A percentile compares a stretch with the other conserved stretches of the same genome.
Evolutionary conservation across 2,113 vertebrate genomes (phyloP).

Genomic region (Phyllostomus hastatus): DNA sequence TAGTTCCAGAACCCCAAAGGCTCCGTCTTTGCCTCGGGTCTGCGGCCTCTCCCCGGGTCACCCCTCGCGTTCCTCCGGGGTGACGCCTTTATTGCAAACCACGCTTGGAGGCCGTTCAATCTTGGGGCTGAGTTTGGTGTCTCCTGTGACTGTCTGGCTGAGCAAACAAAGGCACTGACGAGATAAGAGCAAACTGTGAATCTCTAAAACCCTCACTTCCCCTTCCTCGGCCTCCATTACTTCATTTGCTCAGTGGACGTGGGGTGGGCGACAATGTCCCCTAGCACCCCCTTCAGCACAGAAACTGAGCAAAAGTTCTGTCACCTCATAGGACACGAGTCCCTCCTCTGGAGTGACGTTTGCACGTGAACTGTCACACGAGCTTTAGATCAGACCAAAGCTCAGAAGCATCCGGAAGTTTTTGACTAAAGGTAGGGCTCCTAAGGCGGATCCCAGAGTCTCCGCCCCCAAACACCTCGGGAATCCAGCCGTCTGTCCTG

Average conservation of each 20-base stretch:
- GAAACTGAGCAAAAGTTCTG: not conserved
- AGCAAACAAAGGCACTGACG: not conserved
- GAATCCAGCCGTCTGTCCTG: not conserved
- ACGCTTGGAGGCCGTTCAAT: not conserved
- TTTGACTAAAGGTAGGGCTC: not conserved
- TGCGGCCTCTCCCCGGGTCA: constrained; percentile 70
- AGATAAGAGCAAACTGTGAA: not conserved
- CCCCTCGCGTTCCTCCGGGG: constrained; percentile 62
- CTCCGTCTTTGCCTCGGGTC: constrained; percentile 54
- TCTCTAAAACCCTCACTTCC: not conserved
- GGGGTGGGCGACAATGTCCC: not conserved
- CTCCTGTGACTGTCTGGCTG: not conserved
- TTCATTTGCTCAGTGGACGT: not conserved
- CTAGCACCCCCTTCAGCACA: not conserved
- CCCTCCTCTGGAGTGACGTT: not conserved
- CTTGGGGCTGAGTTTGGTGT: not conserved
- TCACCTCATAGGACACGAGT: not conserved
- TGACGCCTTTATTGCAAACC: constrained; percentile 64
- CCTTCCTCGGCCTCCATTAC: not conserved
- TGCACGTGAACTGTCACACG: not conserved
- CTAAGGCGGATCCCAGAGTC: not conserved
- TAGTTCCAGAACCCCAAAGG: not conserved
- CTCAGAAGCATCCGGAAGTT: not conserved
- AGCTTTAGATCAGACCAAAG: not conserved
- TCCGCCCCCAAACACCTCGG: not conserved